These are phyloP conservation scores for Labrus mixtus DNA, from an alignment of 2,113 vertebrate genomes.

Conservation along the genomic window DNA sequence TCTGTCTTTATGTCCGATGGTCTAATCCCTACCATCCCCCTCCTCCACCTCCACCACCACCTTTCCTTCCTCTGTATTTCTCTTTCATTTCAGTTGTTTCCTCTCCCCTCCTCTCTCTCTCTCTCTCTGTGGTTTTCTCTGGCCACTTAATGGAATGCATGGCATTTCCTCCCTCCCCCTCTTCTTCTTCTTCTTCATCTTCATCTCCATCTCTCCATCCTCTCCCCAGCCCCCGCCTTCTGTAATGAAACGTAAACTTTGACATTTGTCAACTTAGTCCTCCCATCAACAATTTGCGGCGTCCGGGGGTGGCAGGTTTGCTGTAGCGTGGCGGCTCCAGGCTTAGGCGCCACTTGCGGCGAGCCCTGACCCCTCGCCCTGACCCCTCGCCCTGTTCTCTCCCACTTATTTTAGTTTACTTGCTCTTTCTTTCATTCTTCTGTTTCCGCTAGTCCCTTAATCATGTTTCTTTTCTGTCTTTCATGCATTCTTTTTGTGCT, in stretches of 20 bases:
- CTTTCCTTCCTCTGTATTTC: conserved; percentile 52
- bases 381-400: conserved; percentile 47
- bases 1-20: conserved; percentile 45
- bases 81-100: conserved; percentile 37
- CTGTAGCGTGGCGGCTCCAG: conserved; percentile 45
- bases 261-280: conserved; percentile 73
- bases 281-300: conserved; percentile 54
- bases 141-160: conserved; percentile 81
- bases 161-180: conserved; percentile 75
- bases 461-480: conserved; percentile 19
- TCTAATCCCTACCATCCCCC: conserved; percentile 29
- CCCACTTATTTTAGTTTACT: conserved; percentile 32
- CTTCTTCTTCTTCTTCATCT: conserved; percentile 37
- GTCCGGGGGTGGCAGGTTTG: conserved; percentile 31
- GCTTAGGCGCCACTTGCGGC: conserved; percentile 37
- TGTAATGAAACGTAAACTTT: conserved; percentile 81
- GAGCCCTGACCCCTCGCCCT: conserved; percentile 49
- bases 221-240: conserved; percentile 32
- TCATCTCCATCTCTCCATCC: conserved; percentile 37
- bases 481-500: conserved; percentile 31
- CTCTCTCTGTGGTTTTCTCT: conserved; percentile 72
- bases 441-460: conserved; percentile 17
- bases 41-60: conserved; percentile 15
- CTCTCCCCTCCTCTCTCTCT: conserved; percentile 45
- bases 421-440: conserved; percentile 31